phyloP scores from a whole-genome alignment of 2,113 vertebrate genomes.

The Nerophis lumbriciformis region DNA sequence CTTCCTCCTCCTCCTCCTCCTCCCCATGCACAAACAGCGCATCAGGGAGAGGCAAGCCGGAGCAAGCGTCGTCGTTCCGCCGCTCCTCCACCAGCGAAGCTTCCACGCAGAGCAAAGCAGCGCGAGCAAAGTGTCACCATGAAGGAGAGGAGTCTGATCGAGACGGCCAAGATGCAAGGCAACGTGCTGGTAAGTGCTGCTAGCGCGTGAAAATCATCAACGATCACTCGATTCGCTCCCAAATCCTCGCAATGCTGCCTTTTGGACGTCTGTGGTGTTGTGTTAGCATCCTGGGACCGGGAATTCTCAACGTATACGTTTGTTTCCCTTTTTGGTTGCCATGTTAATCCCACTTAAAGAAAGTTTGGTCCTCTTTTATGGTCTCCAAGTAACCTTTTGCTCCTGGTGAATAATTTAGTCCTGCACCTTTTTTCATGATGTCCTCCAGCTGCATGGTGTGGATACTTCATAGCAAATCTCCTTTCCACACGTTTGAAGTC shows the following conservation, averaged over 20 bases:
- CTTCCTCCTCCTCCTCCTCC: neutral
- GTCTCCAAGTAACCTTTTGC: constrained; percentile 50
- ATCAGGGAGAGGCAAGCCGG: neutral
- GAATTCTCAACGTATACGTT: constrained; percentile 19
- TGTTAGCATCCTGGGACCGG: neutral
- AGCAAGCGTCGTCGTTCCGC: neutral
- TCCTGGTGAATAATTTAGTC: constrained; percentile 63
- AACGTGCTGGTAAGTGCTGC: constrained; percentile 88
- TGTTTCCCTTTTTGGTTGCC: constrained; percentile 1
- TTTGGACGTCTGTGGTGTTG: neutral
- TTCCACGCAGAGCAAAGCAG: constrained; percentile 8
- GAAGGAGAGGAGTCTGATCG: constrained; percentile 94
- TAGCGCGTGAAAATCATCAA: neutral
- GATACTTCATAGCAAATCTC: constrained; percentile 25
- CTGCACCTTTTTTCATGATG: constrained; percentile 51
- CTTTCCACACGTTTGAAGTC: constrained; percentile 27
- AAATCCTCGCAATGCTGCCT: neutral
- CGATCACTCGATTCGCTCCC: neutral
- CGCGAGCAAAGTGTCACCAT: constrained; percentile 57
- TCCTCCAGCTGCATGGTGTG: constrained; percentile 7
- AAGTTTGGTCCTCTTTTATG: constrained; percentile 42
- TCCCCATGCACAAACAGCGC: neutral
- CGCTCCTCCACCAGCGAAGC: constrained; percentile 35
- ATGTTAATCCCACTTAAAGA: constrained; percentile 9
- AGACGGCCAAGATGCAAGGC: constrained; percentile 95